Conservation (phyloP, 2,888 invertebrate species). For the Phlogophora meticulosa region DNA sequence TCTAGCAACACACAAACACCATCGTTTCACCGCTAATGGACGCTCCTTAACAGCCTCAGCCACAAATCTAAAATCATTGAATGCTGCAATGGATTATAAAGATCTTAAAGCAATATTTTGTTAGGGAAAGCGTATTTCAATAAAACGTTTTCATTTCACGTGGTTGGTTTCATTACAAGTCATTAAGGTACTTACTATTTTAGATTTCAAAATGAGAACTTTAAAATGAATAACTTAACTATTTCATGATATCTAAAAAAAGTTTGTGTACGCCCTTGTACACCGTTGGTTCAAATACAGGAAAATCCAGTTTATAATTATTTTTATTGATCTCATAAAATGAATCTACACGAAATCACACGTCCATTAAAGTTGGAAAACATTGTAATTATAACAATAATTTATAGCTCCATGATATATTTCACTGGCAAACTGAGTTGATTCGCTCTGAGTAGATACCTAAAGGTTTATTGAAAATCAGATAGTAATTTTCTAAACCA, state of each 20-base stretch:
- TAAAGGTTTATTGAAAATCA: conserved; percentile 48
- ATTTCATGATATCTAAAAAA: conserved; percentile 18
- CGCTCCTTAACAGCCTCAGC: too few species aligned
- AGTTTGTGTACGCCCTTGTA: conserved; percentile 30
- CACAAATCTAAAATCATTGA: too few species aligned
- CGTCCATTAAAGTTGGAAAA: conserved; percentile 59
- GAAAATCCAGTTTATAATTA: conserved; percentile 63
- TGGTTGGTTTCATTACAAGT: too few species aligned
- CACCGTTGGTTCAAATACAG: conserved; percentile 43
- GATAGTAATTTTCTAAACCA: conserved; percentile 59
- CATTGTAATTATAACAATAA: conserved; percentile 61
- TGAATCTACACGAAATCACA: conserved; percentile 57
- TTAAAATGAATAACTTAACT: neutral
- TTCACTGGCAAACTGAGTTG: conserved; percentile 46
- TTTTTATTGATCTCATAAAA: conserved; percentile 60
- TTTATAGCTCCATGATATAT: conserved; percentile 59
- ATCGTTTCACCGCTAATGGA: too few species aligned
- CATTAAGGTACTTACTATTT: too few species aligned
- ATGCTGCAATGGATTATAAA: too few species aligned
- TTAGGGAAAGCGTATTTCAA: too few species aligned
- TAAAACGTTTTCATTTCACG: too few species aligned
- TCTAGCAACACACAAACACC: too few species aligned
- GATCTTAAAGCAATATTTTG: too few species aligned
- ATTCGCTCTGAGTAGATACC: conserved; percentile 31
- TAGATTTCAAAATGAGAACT: too few species aligned